phyloP scores from a whole-genome alignment of 1,140 invertebrate genomes.

The Heterodera schachtii region DNA sequence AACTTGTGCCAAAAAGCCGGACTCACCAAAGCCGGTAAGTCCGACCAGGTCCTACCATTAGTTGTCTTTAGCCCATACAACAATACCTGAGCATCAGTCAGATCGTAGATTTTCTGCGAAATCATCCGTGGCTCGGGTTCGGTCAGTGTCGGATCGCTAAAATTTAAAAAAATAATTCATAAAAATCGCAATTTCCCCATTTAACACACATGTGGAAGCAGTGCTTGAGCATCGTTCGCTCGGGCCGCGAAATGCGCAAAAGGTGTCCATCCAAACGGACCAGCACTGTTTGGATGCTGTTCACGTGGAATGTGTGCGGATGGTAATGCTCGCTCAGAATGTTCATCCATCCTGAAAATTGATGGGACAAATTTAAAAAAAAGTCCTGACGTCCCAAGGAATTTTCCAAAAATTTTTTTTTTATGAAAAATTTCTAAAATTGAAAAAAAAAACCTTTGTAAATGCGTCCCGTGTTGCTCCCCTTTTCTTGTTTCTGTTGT shows the following conservation, averaged over 20 bases:
- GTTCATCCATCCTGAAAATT: constrained; percentile 66
- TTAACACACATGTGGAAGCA: constrained; percentile 75
- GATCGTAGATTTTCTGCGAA: constrained; percentile 60
- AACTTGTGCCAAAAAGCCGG: no score
- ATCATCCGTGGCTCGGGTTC: constrained; percentile 55
- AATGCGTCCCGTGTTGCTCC: constrained; percentile 11
- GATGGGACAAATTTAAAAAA: no score
- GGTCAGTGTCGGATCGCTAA: constrained; percentile 70
- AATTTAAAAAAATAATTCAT: no score
- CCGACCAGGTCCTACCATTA: no score
- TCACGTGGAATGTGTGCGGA: constrained; percentile 81
- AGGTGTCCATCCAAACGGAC: constrained; percentile 78
- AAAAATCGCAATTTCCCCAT: not conserved
- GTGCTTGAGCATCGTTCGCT: constrained; percentile 76
- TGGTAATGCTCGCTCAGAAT: constrained; percentile 77
- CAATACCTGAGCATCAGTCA: constrained; percentile 53
- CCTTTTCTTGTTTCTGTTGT: no score
- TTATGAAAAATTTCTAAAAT: not conserved
- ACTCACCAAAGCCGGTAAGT: no score
- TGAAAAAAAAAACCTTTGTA: constrained; percentile 31
- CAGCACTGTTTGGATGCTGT: constrained; percentile 80
- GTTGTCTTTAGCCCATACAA: no score
- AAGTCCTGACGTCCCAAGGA: no score
- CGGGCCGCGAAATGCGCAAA: constrained; percentile 79
- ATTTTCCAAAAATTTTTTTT: not conserved